Percentiles rank a stretch among this genome's conserved stretches.
Conservation (phyloP, 2,888 invertebrate species). For the Hypercompe scribonia region DNA sequence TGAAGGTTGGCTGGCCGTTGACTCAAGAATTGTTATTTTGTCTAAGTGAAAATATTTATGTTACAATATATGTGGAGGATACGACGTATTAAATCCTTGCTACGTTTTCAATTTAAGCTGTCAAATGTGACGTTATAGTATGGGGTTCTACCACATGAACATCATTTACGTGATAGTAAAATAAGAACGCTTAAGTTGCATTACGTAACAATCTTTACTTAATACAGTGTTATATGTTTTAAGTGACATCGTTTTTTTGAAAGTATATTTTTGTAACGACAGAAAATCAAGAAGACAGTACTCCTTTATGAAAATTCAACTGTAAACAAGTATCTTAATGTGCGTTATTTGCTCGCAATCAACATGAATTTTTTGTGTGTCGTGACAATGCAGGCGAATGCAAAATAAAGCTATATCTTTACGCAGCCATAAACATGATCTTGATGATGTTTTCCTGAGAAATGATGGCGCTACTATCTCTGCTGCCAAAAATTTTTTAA, state of each 20-base stretch:
- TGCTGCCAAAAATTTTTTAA: no score
- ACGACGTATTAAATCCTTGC: constrained; percentile 22
- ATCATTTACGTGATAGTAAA: not conserved
- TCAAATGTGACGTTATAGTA: constrained; percentile 25
- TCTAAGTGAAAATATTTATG: constrained; percentile 15
- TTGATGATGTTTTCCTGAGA: no score
- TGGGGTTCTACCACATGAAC: constrained; percentile 1
- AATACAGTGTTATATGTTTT: not conserved
- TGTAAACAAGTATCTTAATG: no score
- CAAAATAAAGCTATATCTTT: no score
- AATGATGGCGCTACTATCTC: no score
- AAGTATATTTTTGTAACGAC: not conserved
- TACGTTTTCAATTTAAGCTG: constrained; percentile 4
- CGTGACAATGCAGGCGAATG: no score
- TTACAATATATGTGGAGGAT: constrained; percentile 25
- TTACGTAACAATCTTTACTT: not conserved
- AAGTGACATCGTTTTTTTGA: not conserved
- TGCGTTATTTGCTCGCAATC: no score
- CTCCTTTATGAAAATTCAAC: no score
- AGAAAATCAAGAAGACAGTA: not conserved
- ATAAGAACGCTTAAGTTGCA: not conserved
- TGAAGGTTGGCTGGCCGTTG: constrained; percentile 38
- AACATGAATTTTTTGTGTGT: no score
- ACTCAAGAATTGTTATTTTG: constrained; percentile 22
- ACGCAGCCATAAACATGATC: no score